These are phyloP conservation scores for Vanessa atalanta DNA, from an alignment of 1,140 invertebrate genomes.

Conservation along the genomic window DNA sequence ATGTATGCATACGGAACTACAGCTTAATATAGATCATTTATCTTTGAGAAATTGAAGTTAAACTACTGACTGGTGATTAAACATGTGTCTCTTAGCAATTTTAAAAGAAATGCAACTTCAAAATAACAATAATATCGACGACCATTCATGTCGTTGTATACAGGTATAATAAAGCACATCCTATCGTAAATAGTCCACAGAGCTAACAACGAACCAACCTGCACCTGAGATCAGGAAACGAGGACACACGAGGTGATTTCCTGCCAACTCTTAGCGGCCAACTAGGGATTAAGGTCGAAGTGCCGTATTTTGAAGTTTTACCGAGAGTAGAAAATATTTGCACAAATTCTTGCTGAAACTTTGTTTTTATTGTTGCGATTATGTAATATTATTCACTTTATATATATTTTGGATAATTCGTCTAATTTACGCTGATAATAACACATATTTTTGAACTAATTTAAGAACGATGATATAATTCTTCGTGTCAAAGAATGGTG, in stretches of 20 bases:
- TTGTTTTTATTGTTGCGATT: not conserved
- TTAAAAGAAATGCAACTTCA: no score
- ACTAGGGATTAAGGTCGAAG: constrained; percentile 5
- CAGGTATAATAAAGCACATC: not conserved
- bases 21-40: not conserved
- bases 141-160: not conserved
- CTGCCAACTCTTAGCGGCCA: constrained; percentile 8
- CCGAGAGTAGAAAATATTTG: not conserved
- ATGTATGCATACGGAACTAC: not conserved
- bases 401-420: not conserved
- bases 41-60: no score
- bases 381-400: not conserved
- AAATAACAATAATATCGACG: not conserved
- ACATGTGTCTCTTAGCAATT: no score
- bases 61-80: no score
- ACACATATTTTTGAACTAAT: no score
- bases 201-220: constrained; percentile 8
- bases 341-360: not conserved
- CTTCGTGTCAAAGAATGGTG: no score
- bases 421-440: no score
- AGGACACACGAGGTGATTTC: constrained; percentile 9
- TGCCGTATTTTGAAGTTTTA: constrained; percentile 7
- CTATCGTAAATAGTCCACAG: not conserved
- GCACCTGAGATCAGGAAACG: constrained; percentile 15
- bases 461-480: no score